A percentile compares a stretch with the other conserved stretches of the same genome.
phyloP scores from a whole-genome alignment of 2,113 vertebrate species.

The Paradisaea rubra region DNA sequence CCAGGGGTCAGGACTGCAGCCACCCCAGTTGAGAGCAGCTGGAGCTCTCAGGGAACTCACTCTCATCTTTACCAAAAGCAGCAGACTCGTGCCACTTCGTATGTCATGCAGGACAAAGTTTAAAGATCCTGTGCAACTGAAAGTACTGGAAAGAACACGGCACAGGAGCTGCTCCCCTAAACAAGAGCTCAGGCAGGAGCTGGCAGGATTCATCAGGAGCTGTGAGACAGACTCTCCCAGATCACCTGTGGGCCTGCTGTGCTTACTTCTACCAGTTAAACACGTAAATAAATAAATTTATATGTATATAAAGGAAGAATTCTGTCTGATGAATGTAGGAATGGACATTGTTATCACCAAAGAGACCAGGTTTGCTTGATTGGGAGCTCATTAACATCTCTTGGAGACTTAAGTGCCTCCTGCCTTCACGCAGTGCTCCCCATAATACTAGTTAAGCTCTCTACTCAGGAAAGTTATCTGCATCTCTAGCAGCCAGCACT shows the following conservation, averaged over 20 bases:
- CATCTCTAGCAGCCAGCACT: neutral
- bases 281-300: too few species aligned
- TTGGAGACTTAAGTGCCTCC: neutral
- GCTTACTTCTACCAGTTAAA: too few species aligned
- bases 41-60: neutral
- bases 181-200: neutral
- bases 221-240: neutral
- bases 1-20: neutral
- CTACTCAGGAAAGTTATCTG: neutral
- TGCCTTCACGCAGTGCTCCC: neutral
- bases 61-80: neutral
- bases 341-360: neutral
- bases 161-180: neutral
- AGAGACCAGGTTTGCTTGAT: accelerated
- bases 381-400: neutral
- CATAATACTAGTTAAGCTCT: neutral
- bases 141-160: neutral
- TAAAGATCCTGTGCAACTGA: neutral
- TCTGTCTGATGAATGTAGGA: neutral
- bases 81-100: neutral
- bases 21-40: neutral
- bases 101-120: neutral
- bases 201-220: accelerated
- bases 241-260: neutral
- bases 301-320: neutral